Evolutionary conservation across 23 tunicate genomes (phyloP).

Genomic region (Oikopleura albicans): DNA sequence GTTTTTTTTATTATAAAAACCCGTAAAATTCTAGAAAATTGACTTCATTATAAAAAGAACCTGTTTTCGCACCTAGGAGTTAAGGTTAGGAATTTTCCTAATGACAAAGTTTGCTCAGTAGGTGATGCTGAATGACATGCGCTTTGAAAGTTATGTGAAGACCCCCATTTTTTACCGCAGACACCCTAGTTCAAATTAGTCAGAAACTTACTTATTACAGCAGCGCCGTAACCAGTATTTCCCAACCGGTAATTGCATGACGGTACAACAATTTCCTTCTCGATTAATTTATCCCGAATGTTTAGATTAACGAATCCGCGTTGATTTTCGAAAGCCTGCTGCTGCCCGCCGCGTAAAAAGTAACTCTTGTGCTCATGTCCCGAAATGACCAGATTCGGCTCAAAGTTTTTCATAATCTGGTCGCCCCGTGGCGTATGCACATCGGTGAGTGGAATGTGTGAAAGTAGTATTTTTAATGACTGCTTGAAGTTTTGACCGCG

Average conservation of each 20-base stretch:
- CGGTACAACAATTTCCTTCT: constrained; percentile 5
- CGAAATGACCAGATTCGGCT: neutral
- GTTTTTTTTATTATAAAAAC: no score
- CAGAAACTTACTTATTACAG: neutral
- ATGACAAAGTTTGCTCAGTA: no score
- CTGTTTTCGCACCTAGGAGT: no score
- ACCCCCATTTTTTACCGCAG: no score
- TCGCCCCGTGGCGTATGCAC: neutral
- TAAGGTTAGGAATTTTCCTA: no score
- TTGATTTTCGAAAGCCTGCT: constrained; percentile 1
- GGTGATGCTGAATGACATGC: no score
- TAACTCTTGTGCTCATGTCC: constrained; percentile 7
- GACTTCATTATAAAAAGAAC: no score
- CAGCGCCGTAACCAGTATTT: neutral
- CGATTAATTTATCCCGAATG: neutral
- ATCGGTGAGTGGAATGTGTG: neutral
- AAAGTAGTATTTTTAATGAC: neutral
- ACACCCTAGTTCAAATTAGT: no score
- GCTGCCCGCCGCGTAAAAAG: neutral
- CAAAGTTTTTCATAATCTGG: neutral
- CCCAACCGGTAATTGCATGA: neutral
- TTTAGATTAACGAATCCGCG: neutral
- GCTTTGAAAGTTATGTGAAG: no score
- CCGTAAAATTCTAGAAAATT: no score
- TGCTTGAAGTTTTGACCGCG: neutral